Percentiles rank a stretch among this genome's conserved stretches.
Conservation (phyloP, 2,888 invertebrate genomes). For the Dichetophora obliterata region DNA sequence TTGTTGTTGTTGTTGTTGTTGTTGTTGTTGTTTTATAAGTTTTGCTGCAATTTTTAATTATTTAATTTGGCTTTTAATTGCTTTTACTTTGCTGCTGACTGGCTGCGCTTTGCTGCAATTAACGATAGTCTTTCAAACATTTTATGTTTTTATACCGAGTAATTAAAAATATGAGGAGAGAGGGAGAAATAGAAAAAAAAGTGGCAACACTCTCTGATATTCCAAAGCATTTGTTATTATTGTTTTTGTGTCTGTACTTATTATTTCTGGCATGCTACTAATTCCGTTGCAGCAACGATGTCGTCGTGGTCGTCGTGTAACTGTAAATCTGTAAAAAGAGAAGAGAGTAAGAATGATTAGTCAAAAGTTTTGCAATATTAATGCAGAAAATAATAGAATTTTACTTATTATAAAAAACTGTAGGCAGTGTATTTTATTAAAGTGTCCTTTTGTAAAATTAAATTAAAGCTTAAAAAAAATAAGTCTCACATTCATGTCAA, state of each 20-base stretch:
- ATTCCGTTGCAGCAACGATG: background rate
- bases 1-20: too few species aligned
- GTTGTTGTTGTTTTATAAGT: background rate
- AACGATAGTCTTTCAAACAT: background rate
- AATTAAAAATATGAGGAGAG: background rate
- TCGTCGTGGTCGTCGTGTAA: background rate
- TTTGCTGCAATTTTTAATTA: slow-evolving; percentile 11
- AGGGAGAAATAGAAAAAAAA: background rate
- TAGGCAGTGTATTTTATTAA: too few species aligned
- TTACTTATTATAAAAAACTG: too few species aligned
- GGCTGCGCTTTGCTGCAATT: background rate
- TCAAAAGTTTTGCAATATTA: too few species aligned
- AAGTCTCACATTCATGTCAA: too few species aligned
- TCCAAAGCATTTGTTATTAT: background rate
- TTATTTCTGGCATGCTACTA: too few species aligned
- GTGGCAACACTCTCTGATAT: too few species aligned
- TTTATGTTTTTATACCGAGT: background rate
- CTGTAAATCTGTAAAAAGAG: background rate
- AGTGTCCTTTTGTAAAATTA: too few species aligned
- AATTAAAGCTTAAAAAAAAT: too few species aligned
- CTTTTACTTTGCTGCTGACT: background rate
- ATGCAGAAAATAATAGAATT: too few species aligned
- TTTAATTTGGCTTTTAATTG: slow-evolving; percentile 28
- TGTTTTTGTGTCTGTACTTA: background rate
- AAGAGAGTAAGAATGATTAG: background rate